Percentiles rank a stretch among this genome's conserved stretches.
Evolutionary conservation across 2,888 invertebrate genomes (phyloP).

Genomic region (Hetaerina titia): DNA sequence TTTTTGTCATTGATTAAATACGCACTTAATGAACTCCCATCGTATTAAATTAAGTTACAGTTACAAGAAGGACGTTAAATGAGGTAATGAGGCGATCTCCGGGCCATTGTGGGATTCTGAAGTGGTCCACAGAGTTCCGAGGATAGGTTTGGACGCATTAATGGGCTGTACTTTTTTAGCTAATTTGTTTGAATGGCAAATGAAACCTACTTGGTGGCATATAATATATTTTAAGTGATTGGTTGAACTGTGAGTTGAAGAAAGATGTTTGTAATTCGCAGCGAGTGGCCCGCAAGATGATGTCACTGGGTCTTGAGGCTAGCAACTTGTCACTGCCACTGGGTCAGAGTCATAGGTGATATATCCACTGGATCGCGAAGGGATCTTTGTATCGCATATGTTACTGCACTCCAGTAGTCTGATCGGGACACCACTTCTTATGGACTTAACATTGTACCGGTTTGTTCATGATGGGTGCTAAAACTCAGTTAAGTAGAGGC

Average conservation of each 20-base stretch:
- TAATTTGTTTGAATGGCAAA: neutral
- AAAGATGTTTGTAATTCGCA: neutral
- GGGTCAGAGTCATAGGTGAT: neutral
- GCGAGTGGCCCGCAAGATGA: neutral
- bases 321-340: neutral
- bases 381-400: neutral
- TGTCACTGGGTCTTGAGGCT: constrained; percentile 32
- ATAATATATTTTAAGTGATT: neutral
- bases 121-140: too few relatives aligned
- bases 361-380: neutral
- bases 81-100: too few relatives aligned
- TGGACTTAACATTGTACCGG: too few relatives aligned
- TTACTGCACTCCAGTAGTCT: neutral
- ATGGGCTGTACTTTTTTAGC: neutral
- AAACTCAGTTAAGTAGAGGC: too few relatives aligned
- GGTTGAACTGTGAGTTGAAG: neutral
- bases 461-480: too few relatives aligned
- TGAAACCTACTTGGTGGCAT: neutral
- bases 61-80: too few relatives aligned
- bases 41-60: too few relatives aligned
- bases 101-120: too few relatives aligned
- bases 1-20: too few relatives aligned
- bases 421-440: neutral
- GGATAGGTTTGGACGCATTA: too few relatives aligned
- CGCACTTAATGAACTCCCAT: too few relatives aligned